Conservation (phyloP, 53 echinoderm and acorn worm species). For the Holothuria leucospilota region DNA sequence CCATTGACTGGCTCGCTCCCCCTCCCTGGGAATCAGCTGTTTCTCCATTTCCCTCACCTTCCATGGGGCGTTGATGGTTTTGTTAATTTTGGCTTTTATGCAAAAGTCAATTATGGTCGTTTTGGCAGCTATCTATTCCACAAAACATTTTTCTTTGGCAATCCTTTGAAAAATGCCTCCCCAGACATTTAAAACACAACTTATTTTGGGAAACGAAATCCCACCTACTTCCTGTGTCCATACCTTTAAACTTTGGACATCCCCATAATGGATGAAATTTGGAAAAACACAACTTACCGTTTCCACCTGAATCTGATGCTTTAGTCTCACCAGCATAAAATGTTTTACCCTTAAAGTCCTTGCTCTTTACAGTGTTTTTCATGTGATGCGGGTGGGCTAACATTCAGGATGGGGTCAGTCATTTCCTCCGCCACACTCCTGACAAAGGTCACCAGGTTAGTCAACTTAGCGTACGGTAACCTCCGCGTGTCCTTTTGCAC, state of each 20-base stretch:
- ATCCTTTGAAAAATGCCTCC: slow-evolving; percentile 8
- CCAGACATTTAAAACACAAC: slow-evolving; percentile 31
- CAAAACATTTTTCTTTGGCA: slow-evolving; percentile 13
- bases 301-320: too few species aligned
- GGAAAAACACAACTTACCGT: neutral
- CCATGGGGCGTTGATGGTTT: too few species aligned
- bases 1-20: neutral
- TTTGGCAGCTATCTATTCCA: neutral
- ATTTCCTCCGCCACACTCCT: too few species aligned
- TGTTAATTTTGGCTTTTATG: neutral
- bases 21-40: too few species aligned
- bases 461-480: too few species aligned
- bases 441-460: too few species aligned
- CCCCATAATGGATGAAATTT: slow-evolving; percentile 2
- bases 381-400: too few species aligned
- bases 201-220: neutral
- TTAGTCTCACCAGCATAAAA: too few species aligned
- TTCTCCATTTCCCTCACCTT: slow-evolving; percentile 1
- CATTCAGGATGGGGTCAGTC: too few species aligned
- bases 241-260: neutral
- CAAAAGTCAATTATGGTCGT: slow-evolving; percentile 21
- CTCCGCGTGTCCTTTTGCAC: too few species aligned
- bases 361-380: too few species aligned
- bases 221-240: slow-evolving; percentile 4
- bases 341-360: too few species aligned